phyloP scores from a whole-genome alignment of 2,888 invertebrate species.

The Epinotia nisella region DNA sequence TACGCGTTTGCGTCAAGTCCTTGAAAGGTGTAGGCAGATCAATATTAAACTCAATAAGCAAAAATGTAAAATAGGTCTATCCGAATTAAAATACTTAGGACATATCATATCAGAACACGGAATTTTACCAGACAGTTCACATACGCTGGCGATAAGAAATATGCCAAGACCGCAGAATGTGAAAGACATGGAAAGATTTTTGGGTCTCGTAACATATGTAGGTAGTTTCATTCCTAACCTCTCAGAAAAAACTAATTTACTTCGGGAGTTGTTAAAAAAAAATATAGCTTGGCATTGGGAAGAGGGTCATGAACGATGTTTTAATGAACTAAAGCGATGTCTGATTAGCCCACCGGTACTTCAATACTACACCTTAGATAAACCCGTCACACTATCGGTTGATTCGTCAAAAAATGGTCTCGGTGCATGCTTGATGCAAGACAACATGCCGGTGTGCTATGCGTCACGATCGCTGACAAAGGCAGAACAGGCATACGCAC shows the following conservation, averaged over 20 bases:
- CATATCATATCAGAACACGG: constrained; percentile 2
- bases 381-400: constrained; percentile 1
- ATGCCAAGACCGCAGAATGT: constrained; percentile 48
- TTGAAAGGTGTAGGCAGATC: constrained; percentile 9
- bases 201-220: constrained; percentile 49
- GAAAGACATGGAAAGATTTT: constrained; percentile 37
- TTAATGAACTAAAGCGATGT: constrained; percentile 38
- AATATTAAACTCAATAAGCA: constrained; percentile 9
- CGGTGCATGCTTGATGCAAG: background rate
- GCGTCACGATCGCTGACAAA: constrained; percentile 2
- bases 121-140: constrained; percentile 46
- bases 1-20: background rate
- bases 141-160: constrained; percentile 46
- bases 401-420: background rate
- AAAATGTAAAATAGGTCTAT: constrained; percentile 10
- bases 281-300: constrained; percentile 49
- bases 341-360: constrained; percentile 40
- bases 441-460: constrained; percentile 5
- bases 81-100: constrained; percentile 13
- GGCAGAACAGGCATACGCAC: constrained; percentile 17
- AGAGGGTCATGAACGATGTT: constrained; percentile 40
- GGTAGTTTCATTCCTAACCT: constrained; percentile 49
- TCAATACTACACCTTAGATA: constrained; percentile 2
- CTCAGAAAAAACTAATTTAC: constrained; percentile 46
- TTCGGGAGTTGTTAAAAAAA: constrained; percentile 49